phyloP scores from a whole-genome alignment of 2,113 vertebrate genomes.

The Peromyscus californicus region DNA sequence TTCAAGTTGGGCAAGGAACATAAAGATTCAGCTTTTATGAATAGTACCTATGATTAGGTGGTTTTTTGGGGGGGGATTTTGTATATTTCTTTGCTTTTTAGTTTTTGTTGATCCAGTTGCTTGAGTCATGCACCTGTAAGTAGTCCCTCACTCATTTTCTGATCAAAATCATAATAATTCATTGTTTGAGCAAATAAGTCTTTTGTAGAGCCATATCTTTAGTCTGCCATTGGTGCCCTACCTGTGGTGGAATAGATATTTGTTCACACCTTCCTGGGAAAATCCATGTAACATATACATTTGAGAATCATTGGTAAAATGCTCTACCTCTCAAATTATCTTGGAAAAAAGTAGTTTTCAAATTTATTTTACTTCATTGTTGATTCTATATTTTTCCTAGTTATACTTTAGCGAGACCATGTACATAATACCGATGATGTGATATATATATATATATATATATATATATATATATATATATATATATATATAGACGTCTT shows the following conservation, averaged over 20 bases:
- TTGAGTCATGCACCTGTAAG: background rate
- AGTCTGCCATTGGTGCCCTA: background rate
- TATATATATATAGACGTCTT: background rate
- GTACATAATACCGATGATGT: too few relatives aligned
- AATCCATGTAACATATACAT: background rate
- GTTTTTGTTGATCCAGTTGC: too few relatives aligned
- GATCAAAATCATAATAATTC: accelerated
- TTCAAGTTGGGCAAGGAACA: background rate
- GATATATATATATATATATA: too few relatives aligned
- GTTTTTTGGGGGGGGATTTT: too few relatives aligned
- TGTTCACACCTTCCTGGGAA: background rate
- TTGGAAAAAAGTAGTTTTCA: background rate
- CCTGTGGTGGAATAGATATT: background rate
- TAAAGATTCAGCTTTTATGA: background rate
- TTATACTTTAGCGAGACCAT: background rate
- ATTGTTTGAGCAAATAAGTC: background rate
- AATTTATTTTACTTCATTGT: background rate
- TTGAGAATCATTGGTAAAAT: background rate
- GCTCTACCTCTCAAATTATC: background rate
- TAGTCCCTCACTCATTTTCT: background rate
- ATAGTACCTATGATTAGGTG: too few relatives aligned
- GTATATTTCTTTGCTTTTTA: background rate
- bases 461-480: too few relatives aligned
- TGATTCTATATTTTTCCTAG: background rate
- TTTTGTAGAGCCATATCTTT: background rate